Evolutionary conservation across 2,113 vertebrate species (phyloP).

Genomic region (Rhabdomys dilectus): DNA sequence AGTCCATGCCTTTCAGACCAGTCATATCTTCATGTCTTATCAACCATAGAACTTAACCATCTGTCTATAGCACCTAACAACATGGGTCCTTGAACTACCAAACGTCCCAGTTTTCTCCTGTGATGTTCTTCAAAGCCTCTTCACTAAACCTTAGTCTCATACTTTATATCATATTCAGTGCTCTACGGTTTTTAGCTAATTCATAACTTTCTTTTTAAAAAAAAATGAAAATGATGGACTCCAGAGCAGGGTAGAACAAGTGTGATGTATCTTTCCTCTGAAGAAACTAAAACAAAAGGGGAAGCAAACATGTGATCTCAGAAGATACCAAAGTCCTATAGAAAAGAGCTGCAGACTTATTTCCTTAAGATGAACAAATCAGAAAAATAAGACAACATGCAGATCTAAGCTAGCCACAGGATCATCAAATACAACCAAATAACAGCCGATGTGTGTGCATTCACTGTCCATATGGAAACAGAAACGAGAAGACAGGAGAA

Average conservation of each 20-base stretch:
- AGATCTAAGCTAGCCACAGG: not conserved
- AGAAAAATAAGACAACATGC: not conserved
- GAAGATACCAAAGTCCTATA: constrained; percentile 2
- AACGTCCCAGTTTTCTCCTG: not conserved
- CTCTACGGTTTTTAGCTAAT: not conserved
- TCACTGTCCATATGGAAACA: not conserved
- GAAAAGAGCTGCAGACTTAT: not conserved
- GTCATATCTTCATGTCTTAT: not conserved
- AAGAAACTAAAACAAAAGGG: constrained; percentile 5
- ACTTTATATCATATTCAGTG: not conserved
- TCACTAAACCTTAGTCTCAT: constrained; percentile 4
- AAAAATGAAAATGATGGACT: constrained; percentile 3
- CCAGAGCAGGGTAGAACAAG: not conserved
- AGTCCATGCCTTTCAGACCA: not conserved
- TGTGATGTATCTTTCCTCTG: not conserved
- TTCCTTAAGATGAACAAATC: constrained; percentile 1
- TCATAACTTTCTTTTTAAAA: not conserved
- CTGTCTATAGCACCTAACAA: not conserved
- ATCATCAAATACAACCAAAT: not conserved
- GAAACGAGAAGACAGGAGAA: not conserved
- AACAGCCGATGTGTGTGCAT: not conserved
- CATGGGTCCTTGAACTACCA: not conserved
- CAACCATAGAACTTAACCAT: not conserved
- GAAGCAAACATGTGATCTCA: not conserved
- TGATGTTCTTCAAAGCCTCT: not conserved